Percentiles rank a stretch among this genome's conserved stretches.
These are phyloP conservation scores for Myotis lucifugus DNA, from an alignment of 2,113 vertebrate genomes.

Conservation along the genomic window DNA sequence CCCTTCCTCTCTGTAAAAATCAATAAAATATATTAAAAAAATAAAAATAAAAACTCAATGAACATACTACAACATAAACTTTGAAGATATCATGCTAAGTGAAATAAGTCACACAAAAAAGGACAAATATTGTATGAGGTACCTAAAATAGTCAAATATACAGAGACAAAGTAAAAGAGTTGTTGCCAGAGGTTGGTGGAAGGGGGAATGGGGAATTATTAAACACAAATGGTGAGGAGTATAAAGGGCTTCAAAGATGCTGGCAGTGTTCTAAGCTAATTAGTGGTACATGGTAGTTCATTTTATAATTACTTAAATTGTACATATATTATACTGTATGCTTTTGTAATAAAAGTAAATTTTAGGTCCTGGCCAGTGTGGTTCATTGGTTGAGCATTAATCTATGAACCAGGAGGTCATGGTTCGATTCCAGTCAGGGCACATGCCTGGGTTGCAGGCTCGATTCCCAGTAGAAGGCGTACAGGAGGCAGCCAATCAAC, in stretches of 20 bases:
- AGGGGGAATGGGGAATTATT: not conserved
- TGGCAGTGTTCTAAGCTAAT: not conserved
- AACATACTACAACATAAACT: not conserved
- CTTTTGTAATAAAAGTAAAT: slow-evolving; percentile 21
- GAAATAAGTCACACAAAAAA: slow-evolving; percentile 13
- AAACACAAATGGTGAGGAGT: not conserved
- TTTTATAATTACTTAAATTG: not conserved
- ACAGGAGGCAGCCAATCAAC: not conserved
- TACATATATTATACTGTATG: not conserved
- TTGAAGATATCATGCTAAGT: not conserved
- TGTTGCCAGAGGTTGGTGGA: not conserved
- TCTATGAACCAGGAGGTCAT: not conserved
- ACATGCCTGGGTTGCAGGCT: not conserved
- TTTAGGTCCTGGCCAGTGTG: not conserved
- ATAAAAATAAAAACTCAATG: not conserved
- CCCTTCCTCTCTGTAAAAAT: too few species aligned
- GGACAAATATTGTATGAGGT: not conserved
- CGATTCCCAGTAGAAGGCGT: not conserved
- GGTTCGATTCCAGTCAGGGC: not conserved
- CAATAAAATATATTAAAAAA: too few species aligned
- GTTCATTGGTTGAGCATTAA: not conserved
- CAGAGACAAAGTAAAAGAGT: not conserved
- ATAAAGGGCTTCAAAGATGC: not conserved
- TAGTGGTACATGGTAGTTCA: not conserved
- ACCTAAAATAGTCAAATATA: not conserved